Base-by-base conservation (phyloP, 2,888 invertebrate genomes). In the Mystacides longicornis region DNA sequence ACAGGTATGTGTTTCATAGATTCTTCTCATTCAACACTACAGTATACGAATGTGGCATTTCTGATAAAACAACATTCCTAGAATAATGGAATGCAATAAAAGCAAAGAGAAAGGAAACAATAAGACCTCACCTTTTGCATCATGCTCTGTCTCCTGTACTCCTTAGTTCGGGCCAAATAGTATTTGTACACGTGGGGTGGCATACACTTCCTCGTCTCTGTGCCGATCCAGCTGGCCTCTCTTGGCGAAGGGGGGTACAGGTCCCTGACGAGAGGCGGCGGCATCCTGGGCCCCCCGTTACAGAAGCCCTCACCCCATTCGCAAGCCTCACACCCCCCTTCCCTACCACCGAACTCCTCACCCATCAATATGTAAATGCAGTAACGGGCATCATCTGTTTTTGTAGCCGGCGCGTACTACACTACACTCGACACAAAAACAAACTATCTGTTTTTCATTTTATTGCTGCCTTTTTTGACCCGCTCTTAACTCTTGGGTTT, bases 131-230 rank as follows among this genome's bases (percentile, higher is more conserved):
- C 60, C 60, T 55, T 60, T 23, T 60, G 60, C 56, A 60, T 60
- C 54, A 60, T 56, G 48, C 58, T 60, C 51, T 60, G 60, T 22
- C 60, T 54, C 48, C 60, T 51, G 54, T 60, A 60, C 37, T 60
- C 60, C 47, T 46, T 56, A 11, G 60, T 60, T 53, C 59, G 55
- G 2, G 79, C 78, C 65, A 81, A 75, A 68, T 84, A 84, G 69
- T 84, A 84, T 67, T 82, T 81, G 69, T 81, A 82, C 65, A 84
- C 81, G 66, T 84, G 82, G 2, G 78, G 75, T 11, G 84, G 84
- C 66, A 84, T 68, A 7, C 79, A 73, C 43, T 77, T 74, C 62
- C 79, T 80, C 50, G 84, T 84, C 68, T 84, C 83, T 68, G 82
- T 80, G 51, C 84, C 84, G 66, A 84, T 83, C 84, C 84, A 84